phyloP scores from a whole-genome alignment of 2,888 invertebrate genomes.

The Coremacera marginata region DNA sequence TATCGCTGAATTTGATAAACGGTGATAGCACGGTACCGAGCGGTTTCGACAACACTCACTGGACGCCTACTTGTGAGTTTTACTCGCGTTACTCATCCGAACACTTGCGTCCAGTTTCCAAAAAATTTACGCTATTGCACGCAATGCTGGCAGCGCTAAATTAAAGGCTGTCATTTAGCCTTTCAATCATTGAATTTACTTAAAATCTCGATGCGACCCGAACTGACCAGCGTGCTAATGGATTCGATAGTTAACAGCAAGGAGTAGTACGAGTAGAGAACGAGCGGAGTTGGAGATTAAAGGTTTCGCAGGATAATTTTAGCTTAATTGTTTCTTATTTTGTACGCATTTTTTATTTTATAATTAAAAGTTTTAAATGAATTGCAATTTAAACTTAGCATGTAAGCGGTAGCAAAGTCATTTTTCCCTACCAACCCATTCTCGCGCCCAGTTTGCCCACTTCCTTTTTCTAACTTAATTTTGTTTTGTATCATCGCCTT shows the following conservation, averaged over 20 bases:
- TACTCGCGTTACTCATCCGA: conserved; percentile 82
- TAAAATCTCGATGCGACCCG: conserved; percentile 76
- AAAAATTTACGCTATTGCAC: conserved; percentile 78
- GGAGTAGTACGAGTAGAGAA: conserved; percentile 14
- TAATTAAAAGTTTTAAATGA: conserved; percentile 22
- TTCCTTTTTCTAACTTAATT: not conserved
- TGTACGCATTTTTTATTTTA: conserved; percentile 29
- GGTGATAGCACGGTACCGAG: conserved; percentile 54
- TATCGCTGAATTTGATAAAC: conserved; percentile 64
- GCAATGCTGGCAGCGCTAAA: conserved; percentile 78
- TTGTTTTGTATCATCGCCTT: conserved; percentile 17
- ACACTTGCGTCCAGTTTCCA: conserved; percentile 78
- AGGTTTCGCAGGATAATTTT: conserved; percentile 5
- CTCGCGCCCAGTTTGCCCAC: not conserved
- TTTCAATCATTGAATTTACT: conserved; percentile 74
- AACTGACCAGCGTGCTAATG: conserved; percentile 69
- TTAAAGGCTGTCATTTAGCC: conserved; percentile 78
- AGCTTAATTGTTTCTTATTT: conserved; percentile 44
- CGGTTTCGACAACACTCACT: conserved; percentile 70
- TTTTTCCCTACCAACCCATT: not conserved
- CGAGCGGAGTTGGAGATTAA: not conserved
- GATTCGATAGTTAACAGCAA: conserved; percentile 58
- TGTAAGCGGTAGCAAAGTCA: not conserved
- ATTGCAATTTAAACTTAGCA: conserved; percentile 25
- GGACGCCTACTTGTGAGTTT: conserved; percentile 81